Percentiles rank a stretch among this genome's conserved stretches.
Evolutionary conservation across 2,797 vertebrate species (phyloP).

Genomic region (Pogonophryne albipinna): DNA sequence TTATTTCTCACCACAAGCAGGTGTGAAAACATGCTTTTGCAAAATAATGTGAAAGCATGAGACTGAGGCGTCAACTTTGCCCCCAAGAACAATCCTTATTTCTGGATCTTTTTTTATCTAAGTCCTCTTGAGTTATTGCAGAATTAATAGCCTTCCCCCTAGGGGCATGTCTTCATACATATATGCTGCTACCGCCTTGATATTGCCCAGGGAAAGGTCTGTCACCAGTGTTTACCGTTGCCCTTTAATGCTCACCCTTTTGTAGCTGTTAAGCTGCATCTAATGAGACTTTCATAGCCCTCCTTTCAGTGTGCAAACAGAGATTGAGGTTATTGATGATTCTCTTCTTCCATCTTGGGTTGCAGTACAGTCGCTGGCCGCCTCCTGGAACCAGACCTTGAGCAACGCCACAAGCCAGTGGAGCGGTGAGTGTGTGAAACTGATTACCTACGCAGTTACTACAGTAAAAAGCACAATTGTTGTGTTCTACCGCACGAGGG

Average conservation of each 20-base stretch:
- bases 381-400: slow-evolving; percentile 78
- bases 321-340: slow-evolving; percentile 55
- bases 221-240: slow-evolving; percentile 73
- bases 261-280: slow-evolving; percentile 59
- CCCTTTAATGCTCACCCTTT: slow-evolving; percentile 54
- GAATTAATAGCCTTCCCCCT: slow-evolving; percentile 60
- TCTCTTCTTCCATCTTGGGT: slow-evolving; percentile 44
- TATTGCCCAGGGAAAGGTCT: slow-evolving; percentile 68
- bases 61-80: slow-evolving; percentile 16
- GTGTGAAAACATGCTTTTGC: slow-evolving; percentile 16
- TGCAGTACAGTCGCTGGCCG: slow-evolving; percentile 76
- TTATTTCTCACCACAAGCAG: background rate
- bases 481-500: slow-evolving; percentile 34
- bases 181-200: slow-evolving; percentile 53
- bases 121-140: slow-evolving; percentile 59
- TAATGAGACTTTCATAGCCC: slow-evolving; percentile 64
- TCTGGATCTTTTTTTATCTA: slow-evolving; percentile 39
- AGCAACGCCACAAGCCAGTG: slow-evolving; percentile 74
- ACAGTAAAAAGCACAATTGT: slow-evolving; percentile 39
- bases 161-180: slow-evolving; percentile 67
- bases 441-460: slow-evolving; percentile 14
- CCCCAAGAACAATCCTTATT: slow-evolving; percentile 37
- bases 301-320: slow-evolving; percentile 46
- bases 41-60: slow-evolving; percentile 10
- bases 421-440: slow-evolving; percentile 69